Evolutionary conservation across 2,797 vertebrate genomes (phyloP).

Genomic region (Odontamblyopus rebecca): DNA sequence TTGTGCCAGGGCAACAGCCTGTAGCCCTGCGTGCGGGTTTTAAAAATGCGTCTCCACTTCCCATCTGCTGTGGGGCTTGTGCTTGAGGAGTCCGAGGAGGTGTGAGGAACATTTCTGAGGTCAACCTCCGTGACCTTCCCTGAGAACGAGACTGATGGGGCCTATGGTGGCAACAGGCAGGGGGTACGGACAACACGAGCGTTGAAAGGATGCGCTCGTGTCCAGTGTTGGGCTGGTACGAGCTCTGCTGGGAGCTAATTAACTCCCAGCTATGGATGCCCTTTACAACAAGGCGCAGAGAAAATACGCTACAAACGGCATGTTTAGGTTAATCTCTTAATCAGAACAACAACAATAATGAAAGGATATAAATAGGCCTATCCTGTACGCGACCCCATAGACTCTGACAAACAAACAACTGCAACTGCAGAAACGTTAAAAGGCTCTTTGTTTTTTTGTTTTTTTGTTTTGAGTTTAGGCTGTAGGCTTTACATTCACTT

Average conservation of each 20-base stretch:
- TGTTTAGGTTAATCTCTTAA: no score
- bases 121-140: constrained; percentile 67
- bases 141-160: constrained; percentile 42
- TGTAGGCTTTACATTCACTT: no score
- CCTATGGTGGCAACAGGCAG: constrained; percentile 21
- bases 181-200: constrained; percentile 11
- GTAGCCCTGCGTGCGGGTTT: constrained; percentile 73
- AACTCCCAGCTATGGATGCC: neutral
- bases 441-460: no score
- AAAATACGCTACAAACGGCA: neutral
- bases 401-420: no score
- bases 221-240: constrained; percentile 12
- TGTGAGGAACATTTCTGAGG: constrained; percentile 78
- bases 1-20: constrained; percentile 83
- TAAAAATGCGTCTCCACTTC: constrained; percentile 73
- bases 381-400: no score
- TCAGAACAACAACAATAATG: no score
- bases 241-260: constrained; percentile 8
- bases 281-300: neutral
- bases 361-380: no score
- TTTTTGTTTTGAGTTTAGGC: no score
- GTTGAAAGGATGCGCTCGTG: constrained; percentile 18
- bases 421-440: no score
- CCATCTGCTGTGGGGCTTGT: constrained; percentile 80
- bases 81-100: constrained; percentile 60